Evolutionary conservation across 2,888 invertebrate species (phyloP).

Genomic region (Mylabris sibirica): DNA sequence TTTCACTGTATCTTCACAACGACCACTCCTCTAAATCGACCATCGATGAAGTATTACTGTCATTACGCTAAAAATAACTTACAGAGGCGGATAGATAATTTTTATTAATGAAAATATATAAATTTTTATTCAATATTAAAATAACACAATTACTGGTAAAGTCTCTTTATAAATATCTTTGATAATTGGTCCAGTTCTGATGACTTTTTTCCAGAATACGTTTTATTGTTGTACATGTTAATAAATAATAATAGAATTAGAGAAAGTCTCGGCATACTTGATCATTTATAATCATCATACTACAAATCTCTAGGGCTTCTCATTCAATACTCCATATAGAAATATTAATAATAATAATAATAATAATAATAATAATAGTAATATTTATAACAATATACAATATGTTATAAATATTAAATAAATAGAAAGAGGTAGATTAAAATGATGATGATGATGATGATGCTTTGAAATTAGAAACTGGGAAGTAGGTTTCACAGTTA

Average conservation of each 20-base stretch:
- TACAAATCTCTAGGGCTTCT: constrained; percentile 21
- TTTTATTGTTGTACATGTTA: not conserved
- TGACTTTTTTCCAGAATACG: too few relatives aligned
- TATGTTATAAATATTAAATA: not conserved
- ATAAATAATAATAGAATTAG: constrained; percentile 15
- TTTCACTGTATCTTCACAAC: too few relatives aligned
- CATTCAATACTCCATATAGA: not conserved
- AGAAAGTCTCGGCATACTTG: constrained; percentile 18
- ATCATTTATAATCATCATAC: constrained; percentile 24
- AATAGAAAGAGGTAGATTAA: not conserved
- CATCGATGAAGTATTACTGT: too few relatives aligned
- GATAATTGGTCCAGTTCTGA: too few relatives aligned
- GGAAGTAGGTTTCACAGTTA: constrained; percentile 34
- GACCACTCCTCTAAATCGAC: too few relatives aligned
- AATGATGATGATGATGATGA: not conserved
- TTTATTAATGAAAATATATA: too few relatives aligned
- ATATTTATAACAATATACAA: not conserved
- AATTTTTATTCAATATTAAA: too few relatives aligned
- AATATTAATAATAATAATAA: not conserved
- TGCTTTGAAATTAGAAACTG: constrained; percentile 28
- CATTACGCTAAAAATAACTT: too few relatives aligned
- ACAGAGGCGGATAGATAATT: too few relatives aligned
- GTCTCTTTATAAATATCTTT: too few relatives aligned
- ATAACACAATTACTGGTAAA: too few relatives aligned
- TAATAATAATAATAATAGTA: not conserved